These are phyloP conservation scores for Momotus momota DNA, from an alignment of 2,797 vertebrate species.

Conservation along the genomic window DNA sequence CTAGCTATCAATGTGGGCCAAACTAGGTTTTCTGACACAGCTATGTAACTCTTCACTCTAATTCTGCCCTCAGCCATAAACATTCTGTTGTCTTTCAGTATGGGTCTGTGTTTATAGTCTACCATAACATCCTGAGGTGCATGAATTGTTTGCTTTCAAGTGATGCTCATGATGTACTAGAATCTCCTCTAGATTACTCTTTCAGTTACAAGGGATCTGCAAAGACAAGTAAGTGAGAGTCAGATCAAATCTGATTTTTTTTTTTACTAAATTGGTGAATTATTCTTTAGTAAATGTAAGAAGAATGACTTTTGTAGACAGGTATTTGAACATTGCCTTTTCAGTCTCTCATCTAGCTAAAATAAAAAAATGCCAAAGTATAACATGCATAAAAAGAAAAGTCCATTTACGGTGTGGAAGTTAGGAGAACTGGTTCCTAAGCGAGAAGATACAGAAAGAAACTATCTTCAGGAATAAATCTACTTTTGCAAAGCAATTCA, in stretches of 20 bases:
- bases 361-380: not conserved
- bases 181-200: not conserved
- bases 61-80: not conserved
- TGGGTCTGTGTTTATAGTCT: not conserved
- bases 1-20: not conserved
- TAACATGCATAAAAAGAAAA: not conserved
- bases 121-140: not conserved
- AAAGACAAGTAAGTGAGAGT: not conserved
- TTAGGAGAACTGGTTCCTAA: not conserved
- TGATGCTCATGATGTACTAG: not conserved
- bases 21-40: not conserved
- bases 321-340: not conserved
- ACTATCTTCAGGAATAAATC: not conserved
- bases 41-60: not conserved
- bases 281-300: not conserved
- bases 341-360: not conserved
- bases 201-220: not conserved
- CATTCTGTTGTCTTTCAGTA: not conserved
- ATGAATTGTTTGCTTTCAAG: not conserved
- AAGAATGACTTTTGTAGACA: not conserved
- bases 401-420: not conserved
- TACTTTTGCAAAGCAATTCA: not conserved
- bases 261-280: not conserved
- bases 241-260: not conserved
- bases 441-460: not conserved